Evolutionary conservation across 2,888 invertebrate species (phyloP).

Genomic region (Oligia latruncula): DNA sequence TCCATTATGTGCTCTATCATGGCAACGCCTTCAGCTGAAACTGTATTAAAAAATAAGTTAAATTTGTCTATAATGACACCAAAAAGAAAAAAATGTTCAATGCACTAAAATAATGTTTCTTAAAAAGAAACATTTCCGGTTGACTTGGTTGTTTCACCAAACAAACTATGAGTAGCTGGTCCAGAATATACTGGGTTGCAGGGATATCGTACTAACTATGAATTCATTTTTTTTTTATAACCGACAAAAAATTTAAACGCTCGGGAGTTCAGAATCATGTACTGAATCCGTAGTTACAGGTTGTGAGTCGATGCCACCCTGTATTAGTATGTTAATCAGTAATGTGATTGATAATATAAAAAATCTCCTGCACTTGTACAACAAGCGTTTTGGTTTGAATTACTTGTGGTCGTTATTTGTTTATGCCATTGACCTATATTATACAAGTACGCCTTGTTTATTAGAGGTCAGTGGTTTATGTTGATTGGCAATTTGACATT

Average conservation of each 20-base stretch:
- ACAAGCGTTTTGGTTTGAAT: background rate
- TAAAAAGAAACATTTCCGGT: background rate
- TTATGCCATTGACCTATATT: background rate
- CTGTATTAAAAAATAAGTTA: slow-evolving; percentile 71
- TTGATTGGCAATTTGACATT: background rate
- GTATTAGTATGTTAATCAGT: background rate
- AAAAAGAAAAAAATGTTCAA: background rate
- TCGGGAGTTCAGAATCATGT: background rate
- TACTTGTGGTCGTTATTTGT: background rate
- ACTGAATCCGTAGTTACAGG: background rate
- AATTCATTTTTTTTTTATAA: background rate
- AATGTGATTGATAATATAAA: background rate
- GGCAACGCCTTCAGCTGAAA: slow-evolving; percentile 90
- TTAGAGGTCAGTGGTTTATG: too few relatives aligned
- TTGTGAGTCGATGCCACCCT: background rate
- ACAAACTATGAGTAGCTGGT: background rate
- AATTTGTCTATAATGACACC: background rate
- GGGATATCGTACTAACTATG: background rate
- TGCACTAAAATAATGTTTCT: background rate
- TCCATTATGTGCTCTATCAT: slow-evolving; percentile 92
- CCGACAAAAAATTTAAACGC: too few relatives aligned
- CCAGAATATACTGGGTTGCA: too few relatives aligned
- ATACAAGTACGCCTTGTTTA: too few relatives aligned
- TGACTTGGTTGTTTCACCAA: slow-evolving; percentile 31
- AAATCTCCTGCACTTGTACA: background rate